phyloP scores from a whole-genome alignment of 2,797 vertebrate genomes.

The Gymnothorax reevesii region DNA sequence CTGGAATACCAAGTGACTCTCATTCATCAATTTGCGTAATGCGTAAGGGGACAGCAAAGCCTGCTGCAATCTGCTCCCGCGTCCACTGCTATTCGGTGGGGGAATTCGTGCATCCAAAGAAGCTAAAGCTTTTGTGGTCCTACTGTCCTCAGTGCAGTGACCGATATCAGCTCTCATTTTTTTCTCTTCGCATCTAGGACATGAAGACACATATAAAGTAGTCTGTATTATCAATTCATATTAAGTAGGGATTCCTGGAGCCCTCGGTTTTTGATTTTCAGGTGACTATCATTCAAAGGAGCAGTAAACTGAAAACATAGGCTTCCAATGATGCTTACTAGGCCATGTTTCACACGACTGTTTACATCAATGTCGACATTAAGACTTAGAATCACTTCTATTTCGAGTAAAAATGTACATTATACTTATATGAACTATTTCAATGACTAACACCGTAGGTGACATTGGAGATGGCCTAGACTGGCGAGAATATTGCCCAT shows the following conservation, averaged over 20 bases:
- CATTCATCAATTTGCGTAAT: constrained; percentile 35
- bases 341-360: neutral
- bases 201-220: neutral
- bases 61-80: neutral
- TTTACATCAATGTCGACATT: neutral
- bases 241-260: neutral
- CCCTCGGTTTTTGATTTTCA: neutral
- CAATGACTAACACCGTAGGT: too few species aligned
- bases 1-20: constrained; percentile 49
- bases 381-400: too few species aligned
- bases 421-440: too few species aligned
- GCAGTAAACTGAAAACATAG: neutral
- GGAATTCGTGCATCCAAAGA: neutral
- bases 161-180: neutral
- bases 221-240: neutral
- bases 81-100: neutral
- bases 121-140: neutral
- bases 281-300: neutral
- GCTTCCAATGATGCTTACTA: too few species aligned
- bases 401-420: too few species aligned
- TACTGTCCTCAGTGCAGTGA: neutral
- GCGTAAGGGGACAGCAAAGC: neutral
- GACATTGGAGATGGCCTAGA: too few species aligned
- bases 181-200: neutral
- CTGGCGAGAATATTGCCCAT: too few species aligned